phyloP scores from a whole-genome alignment of 2,113 vertebrate genomes.

The Castor canadensis region DNA sequence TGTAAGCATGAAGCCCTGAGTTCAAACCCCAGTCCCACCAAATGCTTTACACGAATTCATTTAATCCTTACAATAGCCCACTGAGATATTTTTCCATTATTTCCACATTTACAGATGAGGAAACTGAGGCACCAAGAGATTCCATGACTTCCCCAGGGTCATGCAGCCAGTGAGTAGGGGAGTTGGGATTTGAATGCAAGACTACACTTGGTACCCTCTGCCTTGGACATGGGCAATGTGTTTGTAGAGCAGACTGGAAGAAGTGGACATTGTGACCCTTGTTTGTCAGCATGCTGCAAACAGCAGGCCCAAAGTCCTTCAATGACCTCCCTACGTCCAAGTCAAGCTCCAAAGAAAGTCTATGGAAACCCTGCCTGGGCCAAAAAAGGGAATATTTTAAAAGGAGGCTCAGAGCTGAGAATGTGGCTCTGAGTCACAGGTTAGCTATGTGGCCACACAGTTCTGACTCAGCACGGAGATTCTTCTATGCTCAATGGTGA shows the following conservation, averaged over 20 bases:
- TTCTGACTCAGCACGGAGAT: slow-evolving; percentile 2
- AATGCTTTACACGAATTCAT: not conserved
- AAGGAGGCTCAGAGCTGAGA: not conserved
- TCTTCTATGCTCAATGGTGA: not conserved
- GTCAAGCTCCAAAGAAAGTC: not conserved
- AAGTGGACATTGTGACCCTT: not conserved
- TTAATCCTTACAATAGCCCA: not conserved
- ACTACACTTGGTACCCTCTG: not conserved
- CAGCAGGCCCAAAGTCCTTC: not conserved
- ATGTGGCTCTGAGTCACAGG: slow-evolving; percentile 44
- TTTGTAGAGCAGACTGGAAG: not conserved
- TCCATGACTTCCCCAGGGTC: not conserved
- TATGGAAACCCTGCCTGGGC: not conserved
- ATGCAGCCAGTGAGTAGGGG: not conserved
- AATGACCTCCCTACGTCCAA: too few species aligned
- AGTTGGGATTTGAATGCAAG: accelerated
- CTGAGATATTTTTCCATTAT: not conserved
- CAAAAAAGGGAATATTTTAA: slow-evolving; percentile 50
- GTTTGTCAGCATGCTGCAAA: accelerated
- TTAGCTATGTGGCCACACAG: not conserved
- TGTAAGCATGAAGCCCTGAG: too few species aligned
- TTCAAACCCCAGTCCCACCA: too few species aligned
- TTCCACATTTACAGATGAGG: not conserved
- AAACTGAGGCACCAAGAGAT: not conserved
- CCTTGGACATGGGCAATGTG: not conserved